Evolutionary conservation across 2,888 invertebrate species (phyloP).

Genomic region (Amphimallon solstitiale): DNA sequence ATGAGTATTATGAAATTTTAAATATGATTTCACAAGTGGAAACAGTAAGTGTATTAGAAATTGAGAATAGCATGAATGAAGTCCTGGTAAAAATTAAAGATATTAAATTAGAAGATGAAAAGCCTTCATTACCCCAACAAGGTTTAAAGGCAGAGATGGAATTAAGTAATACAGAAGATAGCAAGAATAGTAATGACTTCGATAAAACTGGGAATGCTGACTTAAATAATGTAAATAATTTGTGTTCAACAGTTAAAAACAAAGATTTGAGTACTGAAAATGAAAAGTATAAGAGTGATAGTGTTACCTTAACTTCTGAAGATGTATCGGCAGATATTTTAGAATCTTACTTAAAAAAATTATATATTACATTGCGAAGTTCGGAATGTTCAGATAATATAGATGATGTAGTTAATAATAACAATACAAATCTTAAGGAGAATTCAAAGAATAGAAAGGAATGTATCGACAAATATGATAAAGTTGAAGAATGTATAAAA

Average conservation of each 20-base stretch:
- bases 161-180: too few relatives aligned
- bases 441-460: too few relatives aligned
- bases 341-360: slow-evolving; percentile 9
- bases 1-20: slow-evolving; percentile 7
- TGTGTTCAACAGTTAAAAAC: background rate
- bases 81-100: slow-evolving; percentile 11
- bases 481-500: too few relatives aligned
- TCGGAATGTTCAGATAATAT: background rate
- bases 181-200: too few relatives aligned
- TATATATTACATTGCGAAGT: slow-evolving; percentile 1
- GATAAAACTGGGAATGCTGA: background rate
- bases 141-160: too few relatives aligned
- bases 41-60: background rate
- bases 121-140: too few relatives aligned
- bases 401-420: background rate
- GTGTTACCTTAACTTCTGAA: background rate
- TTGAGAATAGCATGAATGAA: background rate
- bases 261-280: background rate
- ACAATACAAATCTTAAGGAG: too few relatives aligned
- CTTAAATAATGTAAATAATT: background rate
- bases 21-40: background rate
- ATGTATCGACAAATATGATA: too few relatives aligned
- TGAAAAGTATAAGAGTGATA: background rate
- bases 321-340: background rate
- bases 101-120: background rate